Evolutionary conservation across 2,888 invertebrate species (phyloP).

Genomic region (Atethmia centrago): DNA sequence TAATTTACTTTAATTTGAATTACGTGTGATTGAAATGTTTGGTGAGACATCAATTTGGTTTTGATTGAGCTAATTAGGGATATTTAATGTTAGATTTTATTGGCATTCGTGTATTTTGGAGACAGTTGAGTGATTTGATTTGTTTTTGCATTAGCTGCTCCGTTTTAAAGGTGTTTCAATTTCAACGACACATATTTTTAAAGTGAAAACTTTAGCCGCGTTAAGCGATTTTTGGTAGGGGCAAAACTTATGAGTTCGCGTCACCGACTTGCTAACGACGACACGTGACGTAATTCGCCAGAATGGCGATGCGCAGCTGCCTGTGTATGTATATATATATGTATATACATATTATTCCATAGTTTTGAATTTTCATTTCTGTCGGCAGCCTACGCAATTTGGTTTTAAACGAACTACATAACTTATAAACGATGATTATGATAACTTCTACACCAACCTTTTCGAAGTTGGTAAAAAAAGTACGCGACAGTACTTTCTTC

Average conservation of each 20-base stretch:
- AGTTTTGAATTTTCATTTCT: too few species aligned
- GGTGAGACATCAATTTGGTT: constrained; percentile 35
- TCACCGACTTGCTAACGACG: too few species aligned
- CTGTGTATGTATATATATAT: too few species aligned
- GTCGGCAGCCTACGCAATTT: background rate
- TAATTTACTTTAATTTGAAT: constrained; percentile 28
- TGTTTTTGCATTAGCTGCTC: background rate
- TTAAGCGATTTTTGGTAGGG: too few species aligned
- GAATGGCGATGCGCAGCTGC: too few species aligned
- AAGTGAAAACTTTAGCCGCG: too few species aligned
- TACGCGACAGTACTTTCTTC: constrained; percentile 70
- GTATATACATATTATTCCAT: too few species aligned
- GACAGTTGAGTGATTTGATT: constrained; percentile 2
- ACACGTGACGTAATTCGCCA: too few species aligned
- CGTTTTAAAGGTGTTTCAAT: background rate
- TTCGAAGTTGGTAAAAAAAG: background rate
- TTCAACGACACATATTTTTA: background rate
- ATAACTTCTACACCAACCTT: background rate
- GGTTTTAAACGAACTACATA: background rate
- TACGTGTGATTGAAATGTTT: constrained; percentile 29
- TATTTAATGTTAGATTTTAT: constrained; percentile 19
- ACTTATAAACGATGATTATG: background rate
- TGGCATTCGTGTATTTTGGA: background rate
- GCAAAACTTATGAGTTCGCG: too few species aligned
- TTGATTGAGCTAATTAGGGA: constrained; percentile 33